These are phyloP conservation scores for Myotis daubentonii DNA, from an alignment of 2,797 vertebrate species.

Conservation along the genomic window DNA sequence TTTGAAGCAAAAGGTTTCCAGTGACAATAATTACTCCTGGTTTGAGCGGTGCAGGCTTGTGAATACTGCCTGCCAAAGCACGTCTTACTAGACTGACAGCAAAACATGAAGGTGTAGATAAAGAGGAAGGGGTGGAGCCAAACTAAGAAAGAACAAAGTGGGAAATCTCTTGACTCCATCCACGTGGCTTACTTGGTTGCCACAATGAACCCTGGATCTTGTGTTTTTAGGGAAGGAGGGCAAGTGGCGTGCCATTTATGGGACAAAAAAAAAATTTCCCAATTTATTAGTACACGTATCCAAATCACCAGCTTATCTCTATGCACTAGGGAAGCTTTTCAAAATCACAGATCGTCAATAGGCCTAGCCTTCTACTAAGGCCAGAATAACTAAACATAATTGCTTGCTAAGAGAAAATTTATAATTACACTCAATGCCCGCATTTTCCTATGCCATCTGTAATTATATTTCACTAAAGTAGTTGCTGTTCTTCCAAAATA, in stretches of 20 bases:
- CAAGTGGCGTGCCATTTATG: background rate
- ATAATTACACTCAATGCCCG: background rate
- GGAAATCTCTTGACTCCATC: background rate
- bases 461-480: constrained; percentile 48
- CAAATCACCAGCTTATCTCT: background rate
- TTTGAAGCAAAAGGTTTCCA: background rate
- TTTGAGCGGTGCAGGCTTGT: background rate
- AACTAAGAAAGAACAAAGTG: background rate
- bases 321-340: background rate
- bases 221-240: background rate
- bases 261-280: background rate
- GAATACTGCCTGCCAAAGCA: background rate
- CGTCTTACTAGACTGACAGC: background rate
- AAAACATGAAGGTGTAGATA: background rate
- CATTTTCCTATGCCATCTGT: background rate
- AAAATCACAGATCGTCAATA: background rate
- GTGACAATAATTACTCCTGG: background rate
- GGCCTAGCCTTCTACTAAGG: background rate
- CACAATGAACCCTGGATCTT: background rate
- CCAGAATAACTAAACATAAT: background rate
- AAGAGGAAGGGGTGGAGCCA: background rate
- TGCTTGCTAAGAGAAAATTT: background rate
- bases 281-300: background rate
- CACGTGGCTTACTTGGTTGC: background rate
- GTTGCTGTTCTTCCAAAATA: constrained; percentile 48